Percentiles rank a stretch among this genome's conserved stretches.
Evolutionary conservation across 1,140 invertebrate species (phyloP).

Genomic region (Globodera rostochiensis): DNA sequence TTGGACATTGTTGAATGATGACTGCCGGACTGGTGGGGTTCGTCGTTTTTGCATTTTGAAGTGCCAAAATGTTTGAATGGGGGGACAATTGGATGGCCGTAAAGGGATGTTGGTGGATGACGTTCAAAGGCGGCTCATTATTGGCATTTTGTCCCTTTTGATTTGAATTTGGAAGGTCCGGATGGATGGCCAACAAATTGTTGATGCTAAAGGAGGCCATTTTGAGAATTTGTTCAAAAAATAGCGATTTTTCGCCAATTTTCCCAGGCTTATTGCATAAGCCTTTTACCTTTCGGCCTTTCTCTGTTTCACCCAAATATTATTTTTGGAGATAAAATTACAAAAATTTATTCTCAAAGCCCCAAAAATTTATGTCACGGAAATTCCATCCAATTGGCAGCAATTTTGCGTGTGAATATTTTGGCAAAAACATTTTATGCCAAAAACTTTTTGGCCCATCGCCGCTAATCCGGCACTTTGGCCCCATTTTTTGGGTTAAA

Average conservation of each 20-base stretch:
- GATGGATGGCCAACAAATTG: not conserved
- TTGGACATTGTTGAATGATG: no score
- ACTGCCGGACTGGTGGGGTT: no score
- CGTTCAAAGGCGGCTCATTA: no score
- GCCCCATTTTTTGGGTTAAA: no score
- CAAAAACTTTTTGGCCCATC: not conserved
- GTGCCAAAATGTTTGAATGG: not conserved
- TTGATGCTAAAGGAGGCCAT: not conserved
- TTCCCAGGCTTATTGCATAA: not conserved
- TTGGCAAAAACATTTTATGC: not conserved
- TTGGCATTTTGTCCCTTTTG: not conserved
- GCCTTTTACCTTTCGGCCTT: no score
- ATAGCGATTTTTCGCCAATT: not conserved
- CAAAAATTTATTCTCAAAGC: not conserved
- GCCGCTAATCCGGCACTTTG: no score
- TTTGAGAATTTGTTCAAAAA: not conserved
- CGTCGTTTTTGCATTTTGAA: not conserved
- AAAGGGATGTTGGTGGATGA: no score
- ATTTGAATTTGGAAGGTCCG: not conserved
- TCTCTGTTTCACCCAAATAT: not conserved
- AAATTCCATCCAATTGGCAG: not conserved
- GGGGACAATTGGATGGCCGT: not conserved
- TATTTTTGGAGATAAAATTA: not conserved
- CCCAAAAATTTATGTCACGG: not conserved
- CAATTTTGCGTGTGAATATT: slow-evolving; percentile 6